These are phyloP conservation scores for Criorhina ranunculi DNA, from an alignment of 2,888 invertebrate species.

Conservation along the genomic window DNA sequence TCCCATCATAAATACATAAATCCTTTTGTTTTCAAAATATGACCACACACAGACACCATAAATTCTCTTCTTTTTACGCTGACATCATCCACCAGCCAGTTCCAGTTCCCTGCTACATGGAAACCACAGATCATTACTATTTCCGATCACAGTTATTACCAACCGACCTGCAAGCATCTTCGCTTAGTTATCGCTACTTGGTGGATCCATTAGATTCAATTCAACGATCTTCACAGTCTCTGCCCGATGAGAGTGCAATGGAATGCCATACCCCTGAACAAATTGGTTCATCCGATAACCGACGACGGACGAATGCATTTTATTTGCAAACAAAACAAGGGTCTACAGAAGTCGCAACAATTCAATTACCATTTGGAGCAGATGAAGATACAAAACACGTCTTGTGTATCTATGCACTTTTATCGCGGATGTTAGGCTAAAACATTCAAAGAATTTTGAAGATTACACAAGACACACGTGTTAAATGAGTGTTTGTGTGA, in stretches of 20 bases:
- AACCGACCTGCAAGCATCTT: not conserved
- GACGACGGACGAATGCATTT: constrained; percentile 23
- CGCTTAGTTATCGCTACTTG: constrained; percentile 3
- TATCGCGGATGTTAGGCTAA: constrained; percentile 54
- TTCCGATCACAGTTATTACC: constrained; percentile 1
- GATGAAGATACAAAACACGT: constrained; percentile 39
- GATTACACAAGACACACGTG: constrained; percentile 50
- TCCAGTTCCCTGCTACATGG: too few relatives aligned
- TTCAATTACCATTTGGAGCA: constrained; percentile 65
- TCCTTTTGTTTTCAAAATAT: too few relatives aligned
- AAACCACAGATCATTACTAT: not conserved
- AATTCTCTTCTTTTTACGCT: too few relatives aligned
- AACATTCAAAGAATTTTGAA: constrained; percentile 62
- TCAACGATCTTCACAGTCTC: constrained; percentile 9
- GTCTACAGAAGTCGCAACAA: constrained; percentile 39
- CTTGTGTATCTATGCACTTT: constrained; percentile 33
- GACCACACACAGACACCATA: too few relatives aligned
- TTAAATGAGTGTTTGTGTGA: not conserved
- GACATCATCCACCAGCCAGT: too few relatives aligned
- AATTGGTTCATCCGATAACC: constrained; percentile 58
- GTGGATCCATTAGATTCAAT: constrained; percentile 8
- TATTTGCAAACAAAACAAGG: constrained; percentile 16
- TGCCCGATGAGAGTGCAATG: constrained; percentile 19
- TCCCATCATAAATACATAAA: too few relatives aligned
- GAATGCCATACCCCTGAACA: constrained; percentile 49